These are phyloP conservation scores for Vipera latastei DNA, from an alignment of 2,797 vertebrate genomes.

Conservation along the genomic window DNA sequence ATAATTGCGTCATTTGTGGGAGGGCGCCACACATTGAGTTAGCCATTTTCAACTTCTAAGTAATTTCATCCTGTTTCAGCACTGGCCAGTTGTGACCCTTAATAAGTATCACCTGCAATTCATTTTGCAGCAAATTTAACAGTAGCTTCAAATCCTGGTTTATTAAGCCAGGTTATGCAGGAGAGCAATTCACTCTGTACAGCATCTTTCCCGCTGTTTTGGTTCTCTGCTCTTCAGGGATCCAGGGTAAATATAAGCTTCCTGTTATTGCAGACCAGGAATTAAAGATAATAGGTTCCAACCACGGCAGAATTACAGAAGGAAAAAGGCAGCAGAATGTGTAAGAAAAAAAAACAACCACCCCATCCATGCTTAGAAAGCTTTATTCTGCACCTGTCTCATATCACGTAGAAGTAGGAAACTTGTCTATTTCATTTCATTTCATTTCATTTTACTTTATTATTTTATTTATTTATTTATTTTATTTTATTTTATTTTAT, in stretches of 20 bases:
- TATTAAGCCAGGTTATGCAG: neutral
- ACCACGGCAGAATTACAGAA: neutral
- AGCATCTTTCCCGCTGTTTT: neutral
- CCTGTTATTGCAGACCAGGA: neutral
- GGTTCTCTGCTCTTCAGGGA: neutral
- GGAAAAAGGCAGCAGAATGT: neutral
- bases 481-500: neutral
- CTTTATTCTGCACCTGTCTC: neutral
- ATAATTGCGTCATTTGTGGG: neutral
- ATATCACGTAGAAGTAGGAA: neutral
- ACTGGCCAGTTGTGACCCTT: neutral
- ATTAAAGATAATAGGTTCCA: neutral
- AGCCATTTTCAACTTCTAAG: neutral
- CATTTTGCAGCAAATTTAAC: neutral
- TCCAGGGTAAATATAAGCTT: neutral
- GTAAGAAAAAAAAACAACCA: neutral
- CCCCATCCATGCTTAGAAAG: too few species aligned
- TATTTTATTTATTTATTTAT: neutral
- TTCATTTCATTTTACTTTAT: neutral
- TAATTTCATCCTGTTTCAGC: neutral
- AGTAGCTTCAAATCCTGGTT: neutral
- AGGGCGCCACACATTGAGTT: neutral
- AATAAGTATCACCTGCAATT: neutral
- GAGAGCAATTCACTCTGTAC: neutral
- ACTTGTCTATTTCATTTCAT: neutral